Base-by-base conservation (phyloP, 2,888 invertebrate genomes). In the Chirona hameri region DNA sequence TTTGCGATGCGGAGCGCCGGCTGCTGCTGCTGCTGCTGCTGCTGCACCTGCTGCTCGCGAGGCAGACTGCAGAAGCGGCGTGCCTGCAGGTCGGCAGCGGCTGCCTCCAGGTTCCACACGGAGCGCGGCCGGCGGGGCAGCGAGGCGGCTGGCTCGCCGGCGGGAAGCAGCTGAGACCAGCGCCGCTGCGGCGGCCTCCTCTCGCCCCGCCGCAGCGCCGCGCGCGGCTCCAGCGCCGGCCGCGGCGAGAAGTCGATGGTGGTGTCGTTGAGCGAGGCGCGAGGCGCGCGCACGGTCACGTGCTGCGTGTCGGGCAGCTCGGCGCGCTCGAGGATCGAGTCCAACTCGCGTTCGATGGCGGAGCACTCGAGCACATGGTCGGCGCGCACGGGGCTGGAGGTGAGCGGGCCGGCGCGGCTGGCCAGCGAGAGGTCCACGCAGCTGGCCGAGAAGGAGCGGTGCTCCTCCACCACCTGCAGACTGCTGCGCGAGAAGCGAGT, bases 271-370 rank as follows among this genome's bases (percentile, higher is more conserved):
- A 52, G 80, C 29, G 80, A 52, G 27, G 80, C n/a, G 27, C 80
- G n/a, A 0, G 52, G 80, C 27, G 18, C 21, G 12, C 52, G 29
- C 14, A 27, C 52, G 27, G 21, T 29, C 29, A 18, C 52, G 18
- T n/a, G 52, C 52, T 80, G 48, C 7, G 55, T 5, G 29, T 80
- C 80, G 27, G 80, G 52, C 29, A 21, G 80, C 2, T 80, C 80
- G 52, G 29, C 80, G 29, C 52, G 80, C 29, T 52, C 80, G 18
- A 80, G 52, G 15, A 80, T 80, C 52, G 29, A 29, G 55, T 80
- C 80, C 52, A 80, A 15, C 80, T 80, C 80, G 52, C 80, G 80
- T 29, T 80, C 80, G 27, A 80, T 55, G 29, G 80, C 80, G n/a
- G 80, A 80, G 29, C 80, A 80, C 29, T 80, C 27, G 15, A 80